These are phyloP conservation scores for Drosophila nr. perissopoda DNA, from an alignment of 2,888 invertebrate species.

Conservation along the genomic window DNA sequence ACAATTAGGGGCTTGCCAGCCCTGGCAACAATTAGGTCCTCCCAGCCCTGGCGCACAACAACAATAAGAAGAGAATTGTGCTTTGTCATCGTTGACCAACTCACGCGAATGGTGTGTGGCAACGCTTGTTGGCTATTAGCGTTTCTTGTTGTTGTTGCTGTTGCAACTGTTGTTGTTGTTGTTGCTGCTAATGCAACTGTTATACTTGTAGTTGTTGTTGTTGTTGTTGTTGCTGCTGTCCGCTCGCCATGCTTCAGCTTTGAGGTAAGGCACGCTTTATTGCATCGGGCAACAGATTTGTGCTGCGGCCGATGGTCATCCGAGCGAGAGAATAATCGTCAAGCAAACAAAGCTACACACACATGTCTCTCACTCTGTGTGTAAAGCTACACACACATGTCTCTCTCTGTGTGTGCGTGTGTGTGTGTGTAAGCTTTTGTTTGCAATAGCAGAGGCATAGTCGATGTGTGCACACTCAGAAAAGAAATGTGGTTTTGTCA, in stretches of 20 bases:
- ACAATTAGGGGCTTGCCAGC: neutral
- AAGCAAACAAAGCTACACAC: slow-evolving; percentile 4
- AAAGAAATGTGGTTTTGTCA: neutral
- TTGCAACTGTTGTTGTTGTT: slow-evolving; percentile 14
- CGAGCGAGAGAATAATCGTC: slow-evolving; percentile 32
- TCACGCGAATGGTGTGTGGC: slow-evolving; percentile 10
- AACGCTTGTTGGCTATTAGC: slow-evolving; percentile 11
- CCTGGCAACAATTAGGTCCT: neutral
- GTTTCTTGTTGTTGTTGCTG: slow-evolving; percentile 1
- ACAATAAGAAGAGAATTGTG: neutral
- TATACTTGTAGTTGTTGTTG: slow-evolving; percentile 25
- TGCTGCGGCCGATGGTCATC: slow-evolving; percentile 49
- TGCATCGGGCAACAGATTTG: slow-evolving; percentile 65
- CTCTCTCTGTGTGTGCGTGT: neutral
- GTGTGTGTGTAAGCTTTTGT: slow-evolving; percentile 7
- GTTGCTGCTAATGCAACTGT: slow-evolving; percentile 3
- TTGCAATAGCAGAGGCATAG: neutral
- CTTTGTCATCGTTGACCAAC: slow-evolving; percentile 10
- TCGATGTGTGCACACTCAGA: neutral
- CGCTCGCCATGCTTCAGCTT: slow-evolving; percentile 57
- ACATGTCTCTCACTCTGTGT: neutral
- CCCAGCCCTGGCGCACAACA: slow-evolving; percentile 1
- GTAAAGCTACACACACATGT: neutral
- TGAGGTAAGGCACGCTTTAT: slow-evolving; percentile 60
- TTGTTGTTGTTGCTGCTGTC: slow-evolving; percentile 9